Base-by-base conservation (phyloP, 1,140 invertebrate species). In the Drosophila ercepeae region DNA sequence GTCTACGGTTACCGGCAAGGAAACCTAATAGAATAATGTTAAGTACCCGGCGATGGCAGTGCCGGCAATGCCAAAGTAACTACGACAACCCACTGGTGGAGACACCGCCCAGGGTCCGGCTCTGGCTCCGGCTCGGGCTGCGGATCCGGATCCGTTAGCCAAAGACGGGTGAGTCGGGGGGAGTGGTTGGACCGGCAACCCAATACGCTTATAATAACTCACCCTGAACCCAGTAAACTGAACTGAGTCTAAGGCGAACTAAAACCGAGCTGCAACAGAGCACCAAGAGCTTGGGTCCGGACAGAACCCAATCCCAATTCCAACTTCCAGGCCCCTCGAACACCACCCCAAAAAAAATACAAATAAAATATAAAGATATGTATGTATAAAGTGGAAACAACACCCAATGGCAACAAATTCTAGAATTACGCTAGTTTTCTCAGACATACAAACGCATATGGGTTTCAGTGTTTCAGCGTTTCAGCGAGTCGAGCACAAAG, bases 1-100 rank as follows among this genome's bases (percentile, higher is more conserved):
- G 64, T 86, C 82, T 88, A 68, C 32, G 51, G 83, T 88, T 74
- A 70, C 64, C 63, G 64, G 21, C 64, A 59, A 77, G 79, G 82
- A 86, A 86, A 86, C 82, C 82, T 75, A 86, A 86, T 88, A 86
- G 82, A 86, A 86, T 86, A 86, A 88, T 86, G 82, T 86, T 88
- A 86, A 88, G 82, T 88, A 86, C 65, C 69, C 82, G 57, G 52
- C 45, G 60, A 45, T 39, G 39, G 52, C 51, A 53, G 18, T 45
- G 51, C 49, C 75, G 67, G 75, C 61, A 75, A 65, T 75, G 72
- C 69, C 59, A 63, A 59, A 29, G 70, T 70, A 70, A 69, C 74
- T 44, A 76, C 76, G 45, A 70, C 64, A 65, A 51, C 58, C 42
- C 72, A 75, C 67, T 75, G 58, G 72, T 60, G 65, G 74, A 60